These are phyloP conservation scores for Psylliodes chrysocephalus DNA, from an alignment of 2,888 invertebrate species.

Conservation along the genomic window DNA sequence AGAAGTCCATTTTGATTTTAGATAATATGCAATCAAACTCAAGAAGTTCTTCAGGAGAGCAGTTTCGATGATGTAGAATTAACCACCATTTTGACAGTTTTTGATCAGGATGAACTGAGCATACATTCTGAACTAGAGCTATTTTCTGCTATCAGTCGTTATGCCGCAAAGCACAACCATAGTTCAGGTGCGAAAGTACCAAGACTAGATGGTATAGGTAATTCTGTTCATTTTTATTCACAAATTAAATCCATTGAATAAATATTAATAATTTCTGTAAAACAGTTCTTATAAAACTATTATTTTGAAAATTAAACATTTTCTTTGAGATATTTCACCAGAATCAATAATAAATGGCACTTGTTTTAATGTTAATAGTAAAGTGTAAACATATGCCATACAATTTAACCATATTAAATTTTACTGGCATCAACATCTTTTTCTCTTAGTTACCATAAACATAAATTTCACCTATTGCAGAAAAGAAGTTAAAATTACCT, in stretches of 20 bases:
- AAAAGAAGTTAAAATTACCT: no score
- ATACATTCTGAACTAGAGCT: constrained; percentile 81
- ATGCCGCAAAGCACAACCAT: constrained; percentile 70
- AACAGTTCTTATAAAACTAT: not conserved
- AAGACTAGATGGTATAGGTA: constrained; percentile 64
- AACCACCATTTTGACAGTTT: constrained; percentile 77
- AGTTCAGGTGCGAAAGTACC: constrained; percentile 66
- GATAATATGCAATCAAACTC: constrained; percentile 82
- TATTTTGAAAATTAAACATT: no score
- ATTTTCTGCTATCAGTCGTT: constrained; percentile 78
- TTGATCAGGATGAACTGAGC: constrained; percentile 79
- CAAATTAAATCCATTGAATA: not conserved
- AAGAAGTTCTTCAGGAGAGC: constrained; percentile 77
- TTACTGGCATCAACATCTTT: no score
- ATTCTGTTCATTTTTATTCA: constrained; percentile 48
- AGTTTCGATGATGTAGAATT: constrained; percentile 83
- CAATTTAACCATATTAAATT: no score
- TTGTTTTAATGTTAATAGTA: no score
- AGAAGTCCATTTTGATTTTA: constrained; percentile 63
- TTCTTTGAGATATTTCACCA: no score
- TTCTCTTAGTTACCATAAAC: no score
- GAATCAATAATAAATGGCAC: no score
- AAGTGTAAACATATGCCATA: no score
- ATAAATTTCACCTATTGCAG: no score
- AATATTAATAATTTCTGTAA: not conserved